These are phyloP conservation scores for Athene cunicularia DNA, from an alignment of 2,113 vertebrate species.

Conservation along the genomic window DNA sequence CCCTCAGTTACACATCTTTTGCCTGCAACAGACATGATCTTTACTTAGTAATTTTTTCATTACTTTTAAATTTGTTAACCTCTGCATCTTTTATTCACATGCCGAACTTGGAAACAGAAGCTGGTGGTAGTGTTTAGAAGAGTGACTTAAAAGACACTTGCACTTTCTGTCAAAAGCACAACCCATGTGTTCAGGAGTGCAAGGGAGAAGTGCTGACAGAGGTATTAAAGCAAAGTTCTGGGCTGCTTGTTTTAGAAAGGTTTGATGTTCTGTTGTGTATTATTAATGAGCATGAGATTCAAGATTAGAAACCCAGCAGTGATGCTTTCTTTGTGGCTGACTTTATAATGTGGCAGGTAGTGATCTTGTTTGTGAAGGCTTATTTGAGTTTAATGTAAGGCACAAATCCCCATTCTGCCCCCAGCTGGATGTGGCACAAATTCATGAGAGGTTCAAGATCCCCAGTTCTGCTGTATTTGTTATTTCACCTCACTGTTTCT, in stretches of 20 bases:
- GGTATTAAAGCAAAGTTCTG: slow-evolving; percentile 23
- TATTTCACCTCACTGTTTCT: not conserved
- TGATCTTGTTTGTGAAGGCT: not conserved
- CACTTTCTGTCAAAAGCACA: not conserved
- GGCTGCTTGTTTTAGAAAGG: slow-evolving; percentile 33
- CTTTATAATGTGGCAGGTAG: not conserved
- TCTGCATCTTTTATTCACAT: not conserved
- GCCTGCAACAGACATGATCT: not conserved
- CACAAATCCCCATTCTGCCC: not conserved
- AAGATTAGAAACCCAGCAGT: slow-evolving; percentile 25
- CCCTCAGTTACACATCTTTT: not conserved
- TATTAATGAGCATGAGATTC: slow-evolving; percentile 46
- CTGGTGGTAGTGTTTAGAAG: not conserved
- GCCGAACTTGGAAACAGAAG: not conserved
- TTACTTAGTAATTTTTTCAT: not conserved
- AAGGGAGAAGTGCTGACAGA: slow-evolving; percentile 41
- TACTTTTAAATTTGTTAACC: not conserved
- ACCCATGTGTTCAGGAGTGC: not conserved
- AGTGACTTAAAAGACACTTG: not conserved
- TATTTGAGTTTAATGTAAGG: not conserved
- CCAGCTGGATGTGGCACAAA: not conserved
- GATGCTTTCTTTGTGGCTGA: slow-evolving; percentile 33
- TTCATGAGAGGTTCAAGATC: not conserved
- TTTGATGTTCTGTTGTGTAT: slow-evolving; percentile 43
- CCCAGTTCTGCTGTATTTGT: not conserved